Evolutionary conservation across 2,113 vertebrate species (phyloP).

Genomic region (pig (Sus scrofa)): DNA sequence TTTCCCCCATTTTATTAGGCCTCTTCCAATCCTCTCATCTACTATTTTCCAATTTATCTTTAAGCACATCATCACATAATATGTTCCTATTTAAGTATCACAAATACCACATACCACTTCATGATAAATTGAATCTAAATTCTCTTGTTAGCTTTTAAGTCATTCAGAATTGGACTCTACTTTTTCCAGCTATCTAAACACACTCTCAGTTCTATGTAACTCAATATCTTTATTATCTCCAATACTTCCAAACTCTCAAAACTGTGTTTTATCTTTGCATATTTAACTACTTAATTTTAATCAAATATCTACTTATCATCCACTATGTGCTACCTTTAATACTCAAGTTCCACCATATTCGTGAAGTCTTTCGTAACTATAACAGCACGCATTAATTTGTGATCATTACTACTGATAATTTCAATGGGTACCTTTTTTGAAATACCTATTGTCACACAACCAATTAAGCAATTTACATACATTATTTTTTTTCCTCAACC

Average conservation of each 20-base stretch:
- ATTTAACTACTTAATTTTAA: slow-evolving; percentile 23
- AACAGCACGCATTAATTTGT: background rate
- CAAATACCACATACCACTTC: background rate
- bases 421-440: background rate
- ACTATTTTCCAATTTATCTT: background rate
- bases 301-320: background rate
- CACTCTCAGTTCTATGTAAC: background rate
- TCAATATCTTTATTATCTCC: background rate
- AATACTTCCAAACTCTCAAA: background rate
- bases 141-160: background rate
- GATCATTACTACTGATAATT: background rate
- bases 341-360: background rate
- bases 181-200: background rate
- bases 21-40: background rate
- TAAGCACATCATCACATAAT: background rate
- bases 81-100: background rate
- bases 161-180: background rate
- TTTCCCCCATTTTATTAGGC: background rate
- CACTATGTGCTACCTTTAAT: background rate
- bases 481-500: background rate
- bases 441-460: background rate
- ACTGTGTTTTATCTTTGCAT: background rate
- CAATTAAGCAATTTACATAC: background rate
- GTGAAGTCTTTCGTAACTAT: background rate
- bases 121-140: background rate